phyloP scores from a whole-genome alignment of 2,113 vertebrate species.

The Danio rerio region GRCz12tu NC_133197.1:15259501-15260000 shows the following conservation, averaged over 20 bases:
- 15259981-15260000: constrained; percentile 71
- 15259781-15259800: not conserved
- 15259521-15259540: not conserved
- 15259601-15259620: not conserved
- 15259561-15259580: not conserved
- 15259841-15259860: constrained; percentile 8
- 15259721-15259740: constrained; percentile 86
- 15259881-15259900: not conserved
- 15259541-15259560: not conserved
- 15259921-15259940: constrained; percentile 88
- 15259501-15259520: too few relatives aligned
- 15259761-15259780: constrained; percentile 86
- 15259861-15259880: not conserved
- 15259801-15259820: constrained; percentile 15
- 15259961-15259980: constrained; percentile 76
- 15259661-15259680: constrained; percentile 84
- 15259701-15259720: constrained; percentile 83
- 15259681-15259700: constrained; percentile 80
- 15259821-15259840: not conserved
- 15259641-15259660: constrained; percentile 89
- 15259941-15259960: constrained; percentile 67
- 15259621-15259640: not conserved
- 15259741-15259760: constrained; percentile 85
- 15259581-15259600: not conserved
- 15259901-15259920: constrained; percentile 73